Evolutionary conservation across 2,113 vertebrate genomes (phyloP).

Genomic region (Periophthalmodon schlosseri): DNA sequence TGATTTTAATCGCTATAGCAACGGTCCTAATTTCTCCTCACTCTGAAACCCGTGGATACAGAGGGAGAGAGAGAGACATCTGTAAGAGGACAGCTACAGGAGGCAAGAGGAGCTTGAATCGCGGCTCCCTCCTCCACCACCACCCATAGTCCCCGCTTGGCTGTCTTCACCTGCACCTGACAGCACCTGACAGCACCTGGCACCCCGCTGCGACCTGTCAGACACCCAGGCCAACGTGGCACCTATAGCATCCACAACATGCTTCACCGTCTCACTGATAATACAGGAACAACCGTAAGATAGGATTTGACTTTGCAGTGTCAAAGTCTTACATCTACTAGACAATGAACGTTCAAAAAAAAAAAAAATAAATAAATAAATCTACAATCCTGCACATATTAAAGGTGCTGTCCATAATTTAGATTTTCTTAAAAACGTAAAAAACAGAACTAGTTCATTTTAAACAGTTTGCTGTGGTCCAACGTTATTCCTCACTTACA

Average conservation of each 20-base stretch:
- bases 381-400: too few relatives aligned
- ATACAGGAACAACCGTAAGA: neutral
- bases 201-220: constrained; percentile 6
- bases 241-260: neutral
- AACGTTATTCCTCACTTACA: too few relatives aligned
- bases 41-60: too few relatives aligned
- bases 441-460: too few relatives aligned
- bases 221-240: neutral
- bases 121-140: neutral
- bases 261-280: neutral
- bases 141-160: neutral
- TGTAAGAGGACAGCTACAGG: neutral
- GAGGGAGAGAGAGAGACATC: neutral
- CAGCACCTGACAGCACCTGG: neutral
- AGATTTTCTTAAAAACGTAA: too few relatives aligned
- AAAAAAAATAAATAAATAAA: too few relatives aligned
- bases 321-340: too few relatives aligned
- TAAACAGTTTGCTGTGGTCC: too few relatives aligned
- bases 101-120: neutral
- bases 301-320: neutral
- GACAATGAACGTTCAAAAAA: too few relatives aligned
- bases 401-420: too few relatives aligned
- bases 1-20: too few relatives aligned
- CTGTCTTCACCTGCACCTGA: neutral
- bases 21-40: too few relatives aligned